Evolutionary conservation across 1,140 invertebrate genomes (phyloP).

Genomic region (Dendrolimus kikuchii): DNA sequence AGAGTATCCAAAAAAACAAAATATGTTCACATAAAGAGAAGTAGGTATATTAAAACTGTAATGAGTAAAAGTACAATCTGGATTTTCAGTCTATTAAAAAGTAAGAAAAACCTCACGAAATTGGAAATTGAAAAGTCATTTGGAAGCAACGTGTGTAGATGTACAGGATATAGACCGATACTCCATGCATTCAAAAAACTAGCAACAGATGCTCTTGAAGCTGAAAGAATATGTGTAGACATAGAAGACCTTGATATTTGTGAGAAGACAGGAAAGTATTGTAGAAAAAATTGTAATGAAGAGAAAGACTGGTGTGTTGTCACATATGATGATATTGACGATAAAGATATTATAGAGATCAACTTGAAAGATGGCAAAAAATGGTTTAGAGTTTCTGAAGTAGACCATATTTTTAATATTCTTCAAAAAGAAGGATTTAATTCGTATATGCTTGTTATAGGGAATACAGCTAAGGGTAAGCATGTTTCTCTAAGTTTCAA

Average conservation of each 20-base stretch:
- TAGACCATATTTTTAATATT: slow-evolving; percentile 67
- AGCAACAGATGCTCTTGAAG: background rate
- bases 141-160: slow-evolving; percentile 31
- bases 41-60: no score
- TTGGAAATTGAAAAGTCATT: slow-evolving; percentile 78
- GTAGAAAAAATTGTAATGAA: slow-evolving; percentile 20
- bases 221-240: slow-evolving; percentile 19
- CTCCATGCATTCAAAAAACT: slow-evolving; percentile 66
- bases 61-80: background rate
- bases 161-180: slow-evolving; percentile 54
- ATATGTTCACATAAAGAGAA: no score
- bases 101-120: slow-evolving; percentile 66
- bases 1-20: no score
- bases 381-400: slow-evolving; percentile 62
- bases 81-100: slow-evolving; percentile 45
- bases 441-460: slow-evolving; percentile 73
- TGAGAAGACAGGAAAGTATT: slow-evolving; percentile 39
- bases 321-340: slow-evolving; percentile 19
- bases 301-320: slow-evolving; percentile 29
- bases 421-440: slow-evolving; percentile 41
- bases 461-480: slow-evolving; percentile 67
- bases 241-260: slow-evolving; percentile 50
- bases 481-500: background rate
- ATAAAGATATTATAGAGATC: slow-evolving; percentile 1
- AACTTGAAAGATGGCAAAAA: slow-evolving; percentile 29